Base-by-base conservation (phyloP, 2,888 invertebrate genomes). In the Heteromyza rotundicornis region DNA sequence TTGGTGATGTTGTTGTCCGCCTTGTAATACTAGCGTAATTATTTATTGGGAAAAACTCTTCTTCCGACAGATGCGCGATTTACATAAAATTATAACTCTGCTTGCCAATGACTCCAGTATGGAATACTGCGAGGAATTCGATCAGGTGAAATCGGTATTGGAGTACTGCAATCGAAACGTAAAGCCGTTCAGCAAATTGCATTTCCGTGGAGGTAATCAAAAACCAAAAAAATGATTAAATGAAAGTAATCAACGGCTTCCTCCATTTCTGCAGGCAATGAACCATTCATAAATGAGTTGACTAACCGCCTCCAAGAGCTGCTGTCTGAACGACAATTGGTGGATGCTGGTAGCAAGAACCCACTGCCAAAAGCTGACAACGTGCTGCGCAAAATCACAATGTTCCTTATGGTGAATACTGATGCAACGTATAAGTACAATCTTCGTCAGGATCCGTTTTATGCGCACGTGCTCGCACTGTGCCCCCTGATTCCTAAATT, bases 341-440 rank as follows among this genome's bases (percentile, higher is more conserved):
- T 72, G 2, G 70, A 72, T 35, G 52, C 56, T 1, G 64, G 65
- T 8, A 60, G 64, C 1, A 67, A 68, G 20, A 54, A 69, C 27
- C 70, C 73, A 1, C 23, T 67, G 2, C 54, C 32, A 0, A 44
- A 65, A 27, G 68, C 66, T 2, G 55, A 67, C 5, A 59, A 52
- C 10, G 66, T 67, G 16, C 61, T 80, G 2, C 69, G 79, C 0
- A 80, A 78, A 66, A 72, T 80, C 2, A 66, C 73, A 19, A 72
- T 80, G 64, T 79, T 79, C 49, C 61, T 80, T 1, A 61, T 79
- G 27, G 51, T 76, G 0, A 80, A 80, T 36, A 78, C 79, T 0
- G 78, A 80, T 53, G 71, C 72, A 1, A 73, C 73, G 0, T 78
- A 72, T 44, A 75, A 76, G 47, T 75, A 74, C 55, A 72, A 78